These are phyloP conservation scores for Chromobotia macracanthus DNA, from an alignment of 2,797 vertebrate genomes.

Conservation along the genomic window DNA sequence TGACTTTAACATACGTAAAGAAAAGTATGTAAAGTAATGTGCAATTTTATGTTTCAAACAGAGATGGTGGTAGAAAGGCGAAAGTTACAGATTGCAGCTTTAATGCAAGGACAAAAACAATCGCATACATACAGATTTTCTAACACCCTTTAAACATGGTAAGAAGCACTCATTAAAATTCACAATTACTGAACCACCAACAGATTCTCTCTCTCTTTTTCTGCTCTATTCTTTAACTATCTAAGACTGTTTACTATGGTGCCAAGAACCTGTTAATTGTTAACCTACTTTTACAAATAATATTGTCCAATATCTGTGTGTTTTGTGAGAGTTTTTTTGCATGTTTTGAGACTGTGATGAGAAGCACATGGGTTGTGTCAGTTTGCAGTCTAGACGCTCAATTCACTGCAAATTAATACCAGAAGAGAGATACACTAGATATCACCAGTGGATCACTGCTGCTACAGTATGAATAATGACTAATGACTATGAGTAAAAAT, in stretches of 20 bases:
- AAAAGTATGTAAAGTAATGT: too few species aligned
- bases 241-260: background rate
- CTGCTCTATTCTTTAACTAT: background rate
- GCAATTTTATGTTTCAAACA: too few species aligned
- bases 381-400: constrained; percentile 60
- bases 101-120: too few species aligned
- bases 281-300: background rate
- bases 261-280: constrained; percentile 8
- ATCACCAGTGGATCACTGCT: background rate
- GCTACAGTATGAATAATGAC: background rate
- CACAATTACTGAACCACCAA: too few species aligned
- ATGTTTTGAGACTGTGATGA: constrained; percentile 57
- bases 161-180: too few species aligned
- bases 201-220: background rate
- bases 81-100: too few species aligned
- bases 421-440: background rate
- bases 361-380: constrained; percentile 59
- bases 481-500: background rate
- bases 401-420: constrained; percentile 37
- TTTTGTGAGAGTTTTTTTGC: constrained; percentile 22
- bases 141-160: too few species aligned
- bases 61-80: too few species aligned
- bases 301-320: constrained; percentile 4
- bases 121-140: too few species aligned
- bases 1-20: too few species aligned